Conservation (phyloP, 1,140 invertebrate genomes). For the Lutraria rhynchaena region DNA sequence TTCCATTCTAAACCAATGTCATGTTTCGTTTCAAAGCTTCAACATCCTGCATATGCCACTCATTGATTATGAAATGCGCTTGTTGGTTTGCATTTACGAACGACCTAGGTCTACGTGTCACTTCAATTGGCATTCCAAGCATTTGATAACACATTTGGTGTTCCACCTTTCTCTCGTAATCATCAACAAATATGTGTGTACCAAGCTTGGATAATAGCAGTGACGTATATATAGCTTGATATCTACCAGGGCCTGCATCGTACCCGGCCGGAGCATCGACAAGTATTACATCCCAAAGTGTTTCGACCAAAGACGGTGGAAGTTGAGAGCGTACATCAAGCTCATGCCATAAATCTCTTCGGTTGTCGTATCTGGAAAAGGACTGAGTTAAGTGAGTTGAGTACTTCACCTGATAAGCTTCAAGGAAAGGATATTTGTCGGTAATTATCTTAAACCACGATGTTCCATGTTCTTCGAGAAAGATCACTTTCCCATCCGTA, state of each 20-base stretch:
- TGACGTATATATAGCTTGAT: slow-evolving; percentile 22
- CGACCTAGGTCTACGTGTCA: neutral
- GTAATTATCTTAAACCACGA: slow-evolving; percentile 1
- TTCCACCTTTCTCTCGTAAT: slow-evolving; percentile 13
- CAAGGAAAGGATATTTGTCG: neutral
- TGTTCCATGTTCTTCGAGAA: neutral
- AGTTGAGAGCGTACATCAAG: neutral
- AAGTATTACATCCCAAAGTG: slow-evolving; percentile 3
- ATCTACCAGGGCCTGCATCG: neutral
- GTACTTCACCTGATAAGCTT: slow-evolving; percentile 10
- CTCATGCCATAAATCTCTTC: neutral
- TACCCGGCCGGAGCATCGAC: slow-evolving; percentile 1
- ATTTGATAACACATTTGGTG: neutral
- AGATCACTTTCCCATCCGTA: slow-evolving; percentile 3
- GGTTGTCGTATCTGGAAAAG: neutral
- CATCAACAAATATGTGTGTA: slow-evolving; percentile 25
- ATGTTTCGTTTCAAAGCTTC: no score
- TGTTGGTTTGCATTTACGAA: neutral
- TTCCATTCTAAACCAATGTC: no score
- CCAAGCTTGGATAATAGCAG: neutral
- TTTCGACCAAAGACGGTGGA: neutral
- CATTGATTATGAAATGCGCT: slow-evolving; percentile 18
- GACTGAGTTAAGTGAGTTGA: neutral
- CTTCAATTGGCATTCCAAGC: neutral
- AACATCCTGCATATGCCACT: no score